Evolutionary conservation across 2,888 invertebrate genomes (phyloP), one percentile per base, ranked within the genome.

Genomic region (Caenorhabditis sulstoni): DNA sequence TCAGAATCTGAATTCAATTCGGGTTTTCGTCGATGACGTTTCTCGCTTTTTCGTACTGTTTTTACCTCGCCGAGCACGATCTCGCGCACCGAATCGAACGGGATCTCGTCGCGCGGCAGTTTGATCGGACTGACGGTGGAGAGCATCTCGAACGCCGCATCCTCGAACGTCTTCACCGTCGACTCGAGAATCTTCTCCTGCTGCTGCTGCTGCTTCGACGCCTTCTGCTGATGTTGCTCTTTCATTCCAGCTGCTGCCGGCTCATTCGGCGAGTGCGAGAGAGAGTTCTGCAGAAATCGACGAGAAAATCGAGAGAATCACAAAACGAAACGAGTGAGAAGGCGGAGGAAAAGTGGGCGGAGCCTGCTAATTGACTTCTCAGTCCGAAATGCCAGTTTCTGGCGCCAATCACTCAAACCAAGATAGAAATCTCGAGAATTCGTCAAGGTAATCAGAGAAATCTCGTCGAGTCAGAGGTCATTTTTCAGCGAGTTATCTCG

Each of bases 31-130:
- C 29, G 7, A 29, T 29, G n/a, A n/a, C 29, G 29, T 29, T 29
- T 29, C 29, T 29, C 7, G 4, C 7, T 29, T 7, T 7, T 29
- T 29, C 29, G 29, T 5, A 5, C 29, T 29, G 16, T 14, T 8
- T 3, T 37, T 45, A 79, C 78, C 70, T 79, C 79, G 16, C 14
- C 57, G 41, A 79, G 67, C 9, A 79, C 65, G 39, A 79, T 70
- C 47, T 75, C 61, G 35, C 79, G 35, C 12, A 79, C 70, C 23
- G 79, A 75, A 22, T 79, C 79, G 55, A 70, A 79, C 16, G 79
- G 79, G 41, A 79, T 79, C 1, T 70, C 57, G 20, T 68, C 66
- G 18, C 79, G 18, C 37, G 47, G 50, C 57, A 79, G 12, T 45
- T 75, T 75, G 14, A 75, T 50, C 1, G 79, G 79, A 22, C 79